Conservation (phyloP, 2,888 invertebrate species). For the Odontomyia ornata region DNA sequence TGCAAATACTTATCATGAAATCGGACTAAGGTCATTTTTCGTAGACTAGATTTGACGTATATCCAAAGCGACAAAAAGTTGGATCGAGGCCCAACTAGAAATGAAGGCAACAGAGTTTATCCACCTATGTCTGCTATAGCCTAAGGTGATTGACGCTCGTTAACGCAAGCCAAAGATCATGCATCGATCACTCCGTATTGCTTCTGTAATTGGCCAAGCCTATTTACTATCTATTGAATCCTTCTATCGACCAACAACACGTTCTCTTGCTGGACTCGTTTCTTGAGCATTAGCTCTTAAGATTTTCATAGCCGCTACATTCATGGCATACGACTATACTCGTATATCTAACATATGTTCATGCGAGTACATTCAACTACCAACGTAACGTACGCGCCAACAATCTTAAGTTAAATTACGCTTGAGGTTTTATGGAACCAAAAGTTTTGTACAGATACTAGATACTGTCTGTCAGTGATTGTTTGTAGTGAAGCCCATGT, state of each 20-base stretch:
- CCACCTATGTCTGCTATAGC: constrained; percentile 19
- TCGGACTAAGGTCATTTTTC: no score
- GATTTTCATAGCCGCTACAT: neutral
- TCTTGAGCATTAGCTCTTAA: neutral
- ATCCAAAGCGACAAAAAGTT: no score
- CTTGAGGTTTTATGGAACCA: constrained; percentile 12
- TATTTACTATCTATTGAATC: constrained; percentile 39
- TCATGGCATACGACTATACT: neutral
- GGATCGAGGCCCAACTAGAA: neutral
- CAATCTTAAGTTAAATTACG: constrained; percentile 15
- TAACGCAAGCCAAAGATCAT: constrained; percentile 49
- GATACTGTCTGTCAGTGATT: constrained; percentile 32
- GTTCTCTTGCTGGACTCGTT: neutral
- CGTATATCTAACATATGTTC: neutral
- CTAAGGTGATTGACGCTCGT: constrained; percentile 48
- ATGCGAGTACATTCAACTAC: neutral
- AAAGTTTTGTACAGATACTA: constrained; percentile 14
- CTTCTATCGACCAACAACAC: neutral
- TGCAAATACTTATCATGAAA: no score
- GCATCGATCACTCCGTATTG: constrained; percentile 46
- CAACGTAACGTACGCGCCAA: neutral
- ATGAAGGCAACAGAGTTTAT: constrained; percentile 4
- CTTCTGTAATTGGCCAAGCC: constrained; percentile 48
- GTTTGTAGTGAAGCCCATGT: neutral
- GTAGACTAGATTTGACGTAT: no score